A percentile compares a stretch with the other conserved stretches of the same genome.
phyloP scores from a whole-genome alignment of 2,888 invertebrate genomes.

The Melanostoma scalare region DNA sequence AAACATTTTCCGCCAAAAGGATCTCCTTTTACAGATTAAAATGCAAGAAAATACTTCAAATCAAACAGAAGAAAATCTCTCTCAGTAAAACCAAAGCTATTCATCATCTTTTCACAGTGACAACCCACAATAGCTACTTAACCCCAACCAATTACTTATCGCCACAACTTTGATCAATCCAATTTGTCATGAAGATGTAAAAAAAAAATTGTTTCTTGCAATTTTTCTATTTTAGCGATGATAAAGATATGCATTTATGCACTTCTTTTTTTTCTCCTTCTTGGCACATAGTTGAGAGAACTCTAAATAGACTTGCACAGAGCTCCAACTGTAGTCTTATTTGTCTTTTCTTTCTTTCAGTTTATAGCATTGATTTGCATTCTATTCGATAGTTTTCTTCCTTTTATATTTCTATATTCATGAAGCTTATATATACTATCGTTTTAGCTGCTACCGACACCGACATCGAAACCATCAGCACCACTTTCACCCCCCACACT shows the following conservation, averaged over 20 bases:
- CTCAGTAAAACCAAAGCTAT: slow-evolving; percentile 32
- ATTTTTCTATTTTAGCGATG: slow-evolving; percentile 4
- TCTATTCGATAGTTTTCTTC: slow-evolving; percentile 21
- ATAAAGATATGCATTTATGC: slow-evolving; percentile 17
- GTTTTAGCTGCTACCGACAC: slow-evolving; percentile 1
- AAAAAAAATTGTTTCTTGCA: slow-evolving; percentile 32
- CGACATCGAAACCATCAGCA: neutral
- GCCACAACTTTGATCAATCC: slow-evolving; percentile 46
- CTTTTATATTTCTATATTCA: slow-evolving; percentile 43
- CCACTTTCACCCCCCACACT: neutral
- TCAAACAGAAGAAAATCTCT: too few relatives aligned
- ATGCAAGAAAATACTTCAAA: too few relatives aligned
- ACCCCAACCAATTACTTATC: slow-evolving; percentile 58
- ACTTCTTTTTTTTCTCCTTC: neutral
- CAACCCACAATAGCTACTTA: slow-evolving; percentile 35
- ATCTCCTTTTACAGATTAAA: too few relatives aligned
- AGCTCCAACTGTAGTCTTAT: neutral
- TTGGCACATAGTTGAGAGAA: slow-evolving; percentile 1
- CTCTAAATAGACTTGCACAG: slow-evolving; percentile 15
- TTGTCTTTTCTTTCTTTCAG: neutral
- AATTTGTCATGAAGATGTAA: slow-evolving; percentile 41
- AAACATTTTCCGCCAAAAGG: too few relatives aligned
- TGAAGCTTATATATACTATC: slow-evolving; percentile 20
- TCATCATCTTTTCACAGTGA: slow-evolving; percentile 33
- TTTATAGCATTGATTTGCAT: slow-evolving; percentile 59